A percentile compares a stretch with the other conserved stretches of the same genome.
phyloP scores from a whole-genome alignment of 2,797 vertebrate genomes.

The Mormyrus hasselquistii region DNA sequence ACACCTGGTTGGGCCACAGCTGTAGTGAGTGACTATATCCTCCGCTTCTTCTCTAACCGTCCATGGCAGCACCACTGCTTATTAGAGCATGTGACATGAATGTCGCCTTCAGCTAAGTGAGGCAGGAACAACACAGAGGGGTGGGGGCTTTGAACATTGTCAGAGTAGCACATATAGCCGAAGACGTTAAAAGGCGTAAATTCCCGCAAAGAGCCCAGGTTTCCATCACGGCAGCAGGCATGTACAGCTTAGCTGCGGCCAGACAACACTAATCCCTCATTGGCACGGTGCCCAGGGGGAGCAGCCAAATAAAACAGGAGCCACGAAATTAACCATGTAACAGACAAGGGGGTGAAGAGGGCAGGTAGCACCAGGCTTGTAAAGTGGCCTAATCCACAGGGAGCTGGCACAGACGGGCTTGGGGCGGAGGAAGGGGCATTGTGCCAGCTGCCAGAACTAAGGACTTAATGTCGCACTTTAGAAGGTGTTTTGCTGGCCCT shows the following conservation, averaged over 20 bases:
- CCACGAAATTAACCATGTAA: background rate
- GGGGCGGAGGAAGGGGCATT: slow-evolving; percentile 6
- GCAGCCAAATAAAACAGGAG: background rate
- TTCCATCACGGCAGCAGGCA: slow-evolving; percentile 26
- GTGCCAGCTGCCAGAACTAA: slow-evolving; percentile 39
- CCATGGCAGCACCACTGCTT: background rate
- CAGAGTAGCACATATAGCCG: background rate
- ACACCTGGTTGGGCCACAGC: background rate
- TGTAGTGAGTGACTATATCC: background rate
- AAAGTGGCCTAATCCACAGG: slow-evolving; percentile 47
- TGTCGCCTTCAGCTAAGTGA: background rate
- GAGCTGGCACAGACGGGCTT: slow-evolving; percentile 31
- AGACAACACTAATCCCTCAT: slow-evolving; percentile 41
- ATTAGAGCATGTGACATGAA: background rate
- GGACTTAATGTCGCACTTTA: slow-evolving; percentile 57
- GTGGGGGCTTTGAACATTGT: background rate
- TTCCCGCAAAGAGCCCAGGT: slow-evolving; percentile 23
- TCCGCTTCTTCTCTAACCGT: background rate
- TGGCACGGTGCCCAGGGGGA: background rate
- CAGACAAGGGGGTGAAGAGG: background rate
- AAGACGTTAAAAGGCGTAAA: slow-evolving; percentile 21
- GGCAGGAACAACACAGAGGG: background rate
- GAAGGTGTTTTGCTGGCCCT: slow-evolving; percentile 46
- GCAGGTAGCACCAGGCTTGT: slow-evolving; percentile 35
- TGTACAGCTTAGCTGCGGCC: slow-evolving; percentile 27